Percentiles rank a stretch among this genome's conserved stretches.
phyloP scores from a whole-genome alignment of 1,140 invertebrate species.

The Manduca sexta region DNA sequence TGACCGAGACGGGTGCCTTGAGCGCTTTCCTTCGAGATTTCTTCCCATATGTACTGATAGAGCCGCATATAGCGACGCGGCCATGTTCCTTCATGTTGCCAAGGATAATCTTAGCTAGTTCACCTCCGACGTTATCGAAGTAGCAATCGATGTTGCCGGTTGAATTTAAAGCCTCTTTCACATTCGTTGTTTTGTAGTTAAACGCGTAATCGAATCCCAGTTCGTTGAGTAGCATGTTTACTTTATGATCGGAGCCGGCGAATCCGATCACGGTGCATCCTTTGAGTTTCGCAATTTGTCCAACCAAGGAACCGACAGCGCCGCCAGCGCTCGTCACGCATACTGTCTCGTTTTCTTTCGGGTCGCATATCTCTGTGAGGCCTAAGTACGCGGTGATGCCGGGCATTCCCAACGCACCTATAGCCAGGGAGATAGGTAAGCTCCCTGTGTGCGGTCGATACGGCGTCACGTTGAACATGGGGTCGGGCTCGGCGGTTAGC shows the following conservation, averaged over 20 bases:
- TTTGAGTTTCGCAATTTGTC: slow-evolving; percentile 80
- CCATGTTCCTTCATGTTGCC: slow-evolving; percentile 74
- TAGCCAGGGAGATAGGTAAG: slow-evolving; percentile 16
- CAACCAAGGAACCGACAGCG: slow-evolving; percentile 79
- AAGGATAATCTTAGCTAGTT: slow-evolving; percentile 69
- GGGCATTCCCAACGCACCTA: slow-evolving; percentile 31
- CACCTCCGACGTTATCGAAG: slow-evolving; percentile 74
- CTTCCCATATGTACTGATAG: slow-evolving; percentile 63
- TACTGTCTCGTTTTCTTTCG: slow-evolving; percentile 77
- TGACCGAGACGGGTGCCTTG: slow-evolving; percentile 46
- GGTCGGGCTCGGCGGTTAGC: slow-evolving; percentile 18
- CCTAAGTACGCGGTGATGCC: slow-evolving; percentile 81
- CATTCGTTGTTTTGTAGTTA: slow-evolving; percentile 78
- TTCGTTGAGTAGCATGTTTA: slow-evolving; percentile 76
- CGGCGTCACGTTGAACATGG: slow-evolving; percentile 18
- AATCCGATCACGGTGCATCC: slow-evolving; percentile 79
- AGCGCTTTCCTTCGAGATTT: slow-evolving; percentile 22
- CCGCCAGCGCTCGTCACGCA: slow-evolving; percentile 77
- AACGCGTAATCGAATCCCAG: slow-evolving; percentile 78
- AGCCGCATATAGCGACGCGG: slow-evolving; percentile 74
- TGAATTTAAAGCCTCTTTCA: slow-evolving; percentile 68
- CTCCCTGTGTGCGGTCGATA: slow-evolving; percentile 25
- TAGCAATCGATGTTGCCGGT: slow-evolving; percentile 77
- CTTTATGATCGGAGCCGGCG: slow-evolving; percentile 79
- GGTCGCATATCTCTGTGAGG: slow-evolving; percentile 77